A percentile compares a stretch with the other conserved stretches of the same genome.
Evolutionary conservation across 2,113 vertebrate genomes (phyloP).

Genomic region (Tragelaphus scriptus): DNA sequence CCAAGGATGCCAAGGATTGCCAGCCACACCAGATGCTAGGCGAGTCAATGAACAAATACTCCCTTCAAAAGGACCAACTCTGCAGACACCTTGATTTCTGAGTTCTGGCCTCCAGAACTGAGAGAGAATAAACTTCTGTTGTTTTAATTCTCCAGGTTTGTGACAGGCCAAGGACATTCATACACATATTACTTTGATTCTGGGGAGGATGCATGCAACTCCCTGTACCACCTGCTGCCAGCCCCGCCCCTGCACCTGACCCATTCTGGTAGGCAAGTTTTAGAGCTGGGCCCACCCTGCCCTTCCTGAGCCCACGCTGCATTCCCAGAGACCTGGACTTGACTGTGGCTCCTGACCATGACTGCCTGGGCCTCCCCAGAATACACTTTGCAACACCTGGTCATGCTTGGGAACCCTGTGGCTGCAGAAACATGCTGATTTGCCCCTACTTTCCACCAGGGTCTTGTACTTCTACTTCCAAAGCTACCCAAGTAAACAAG

Average conservation of each 20-base stretch:
- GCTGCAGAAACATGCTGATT: neutral
- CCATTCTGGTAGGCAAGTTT: neutral
- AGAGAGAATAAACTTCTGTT: neutral
- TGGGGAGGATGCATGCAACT: fast-evolving
- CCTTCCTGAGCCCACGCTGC: neutral
- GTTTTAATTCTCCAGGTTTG: neutral
- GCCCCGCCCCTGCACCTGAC: too few relatives aligned
- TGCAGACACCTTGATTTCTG: neutral
- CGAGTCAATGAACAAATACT: neutral
- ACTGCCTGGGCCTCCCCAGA: neutral
- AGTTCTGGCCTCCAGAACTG: neutral
- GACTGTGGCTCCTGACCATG: neutral
- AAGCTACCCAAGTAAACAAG: neutral
- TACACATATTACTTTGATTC: neutral
- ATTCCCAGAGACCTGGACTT: neutral
- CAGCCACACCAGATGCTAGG: too few relatives aligned
- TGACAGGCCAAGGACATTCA: neutral
- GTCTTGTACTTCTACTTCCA: neutral
- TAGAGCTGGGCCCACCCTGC: neutral
- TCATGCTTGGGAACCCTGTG: neutral
- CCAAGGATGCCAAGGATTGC: neutral
- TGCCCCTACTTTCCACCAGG: too few relatives aligned
- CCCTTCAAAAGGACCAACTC: neutral
- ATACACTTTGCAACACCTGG: neutral
- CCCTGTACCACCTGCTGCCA: neutral